A percentile compares a stretch with the other conserved stretches of the same genome.
Evolutionary conservation across 2,113 vertebrate species (phyloP).

Genomic region (Solea senegalensis): DNA sequence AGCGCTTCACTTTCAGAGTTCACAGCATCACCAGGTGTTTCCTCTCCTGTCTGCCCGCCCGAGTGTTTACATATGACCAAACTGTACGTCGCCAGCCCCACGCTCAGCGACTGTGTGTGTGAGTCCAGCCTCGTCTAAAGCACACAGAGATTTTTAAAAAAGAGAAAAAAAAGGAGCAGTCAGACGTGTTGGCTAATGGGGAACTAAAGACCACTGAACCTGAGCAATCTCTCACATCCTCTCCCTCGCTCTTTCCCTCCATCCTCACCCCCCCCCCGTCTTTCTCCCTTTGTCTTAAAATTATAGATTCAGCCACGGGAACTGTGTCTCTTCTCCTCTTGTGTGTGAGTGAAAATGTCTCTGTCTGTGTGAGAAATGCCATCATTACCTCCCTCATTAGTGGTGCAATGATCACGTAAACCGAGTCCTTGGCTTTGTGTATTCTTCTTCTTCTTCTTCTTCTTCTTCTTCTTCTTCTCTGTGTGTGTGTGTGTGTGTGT

Average conservation of each 20-base stretch:
- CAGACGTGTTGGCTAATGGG: slow-evolving; percentile 47
- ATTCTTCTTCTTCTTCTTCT: slow-evolving; percentile 6
- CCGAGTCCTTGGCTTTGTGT: slow-evolving; percentile 45
- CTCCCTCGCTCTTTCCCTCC: slow-evolving; percentile 5
- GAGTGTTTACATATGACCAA: slow-evolving; percentile 20
- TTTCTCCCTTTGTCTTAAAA: slow-evolving; percentile 12
- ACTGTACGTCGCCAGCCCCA: slow-evolving; percentile 12
- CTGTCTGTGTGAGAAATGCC: slow-evolving; percentile 73
- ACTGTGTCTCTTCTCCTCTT: slow-evolving; percentile 37
- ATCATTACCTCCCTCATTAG: slow-evolving; percentile 80
- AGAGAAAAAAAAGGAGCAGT: slow-evolving; percentile 38
- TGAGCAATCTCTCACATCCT: slow-evolving; percentile 50
- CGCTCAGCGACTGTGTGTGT: background rate
- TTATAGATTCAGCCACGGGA: slow-evolving; percentile 28
- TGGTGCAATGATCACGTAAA: slow-evolving; percentile 77
- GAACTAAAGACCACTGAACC: slow-evolving; percentile 67
- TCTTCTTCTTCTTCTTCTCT: background rate
- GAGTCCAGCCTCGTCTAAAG: slow-evolving; percentile 24
- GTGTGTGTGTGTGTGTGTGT: slow-evolving; percentile 19
- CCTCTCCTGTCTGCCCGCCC: slow-evolving; percentile 17
- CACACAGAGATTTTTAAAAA: background rate
- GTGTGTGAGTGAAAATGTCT: slow-evolving; percentile 60
- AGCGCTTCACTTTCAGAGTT: slow-evolving; percentile 25
- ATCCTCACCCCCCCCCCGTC: slow-evolving; percentile 12
- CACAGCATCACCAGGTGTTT: slow-evolving; percentile 53